Evolutionary conservation across 2,888 invertebrate genomes (phyloP).

Genomic region (Tupiocoris notatus): DNA sequence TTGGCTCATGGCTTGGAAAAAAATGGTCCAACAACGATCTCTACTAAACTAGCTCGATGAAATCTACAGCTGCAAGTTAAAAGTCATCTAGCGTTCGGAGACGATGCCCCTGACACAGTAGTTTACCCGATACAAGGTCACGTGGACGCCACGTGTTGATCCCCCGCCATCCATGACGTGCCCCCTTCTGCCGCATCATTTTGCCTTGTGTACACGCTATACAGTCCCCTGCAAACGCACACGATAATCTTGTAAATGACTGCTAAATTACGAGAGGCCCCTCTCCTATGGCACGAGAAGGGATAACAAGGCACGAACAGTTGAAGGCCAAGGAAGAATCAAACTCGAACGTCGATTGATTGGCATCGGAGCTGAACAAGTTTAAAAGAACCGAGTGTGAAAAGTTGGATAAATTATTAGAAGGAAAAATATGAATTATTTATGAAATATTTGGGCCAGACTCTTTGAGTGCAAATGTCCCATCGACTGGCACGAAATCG

Average conservation of each 20-base stretch:
- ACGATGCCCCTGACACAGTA: slow-evolving; percentile 35
- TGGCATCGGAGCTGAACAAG: too few species aligned
- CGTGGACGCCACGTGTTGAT: slow-evolving; percentile 35
- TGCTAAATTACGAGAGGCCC: background rate
- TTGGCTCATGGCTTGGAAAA: too few species aligned
- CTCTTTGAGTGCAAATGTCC: too few species aligned
- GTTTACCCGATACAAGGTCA: slow-evolving; percentile 26
- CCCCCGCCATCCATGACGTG: slow-evolving; percentile 7
- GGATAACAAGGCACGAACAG: background rate
- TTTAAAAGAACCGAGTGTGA: too few species aligned
- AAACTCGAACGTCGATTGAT: background rate
- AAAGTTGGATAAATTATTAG: too few species aligned
- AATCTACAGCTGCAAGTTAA: too few species aligned
- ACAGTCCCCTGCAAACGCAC: too few species aligned
- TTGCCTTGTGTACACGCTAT: background rate
- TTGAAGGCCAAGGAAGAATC: background rate
- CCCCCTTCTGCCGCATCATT: background rate
- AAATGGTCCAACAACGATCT: too few species aligned
- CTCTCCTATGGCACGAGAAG: background rate
- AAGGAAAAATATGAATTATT: too few species aligned
- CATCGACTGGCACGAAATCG: too few species aligned
- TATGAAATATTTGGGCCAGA: too few species aligned
- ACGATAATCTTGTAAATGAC: background rate
- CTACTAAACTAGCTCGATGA: too few species aligned
- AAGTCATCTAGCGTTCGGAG: slow-evolving; percentile 4